These are phyloP conservation scores for Volucella bombylans DNA, from an alignment of 2,888 invertebrate genomes.

Conservation along the genomic window DNA sequence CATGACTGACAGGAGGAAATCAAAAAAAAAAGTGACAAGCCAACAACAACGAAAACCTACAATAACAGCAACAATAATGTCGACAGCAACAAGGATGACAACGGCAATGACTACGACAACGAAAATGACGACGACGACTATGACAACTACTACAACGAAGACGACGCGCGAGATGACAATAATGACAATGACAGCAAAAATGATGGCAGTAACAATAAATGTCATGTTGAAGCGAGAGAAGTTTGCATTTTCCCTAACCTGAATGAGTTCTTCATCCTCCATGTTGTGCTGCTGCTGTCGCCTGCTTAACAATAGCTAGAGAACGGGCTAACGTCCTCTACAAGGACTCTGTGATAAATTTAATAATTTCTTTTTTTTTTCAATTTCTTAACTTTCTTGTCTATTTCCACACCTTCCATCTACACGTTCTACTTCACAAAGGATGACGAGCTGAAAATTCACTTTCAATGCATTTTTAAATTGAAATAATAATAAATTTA, in stretches of 20 bases:
- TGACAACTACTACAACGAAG: constrained; percentile 72
- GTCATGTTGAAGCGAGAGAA: constrained; percentile 78
- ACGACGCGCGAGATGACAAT: constrained; percentile 75
- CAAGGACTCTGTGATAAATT: constrained; percentile 57
- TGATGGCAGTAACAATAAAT: constrained; percentile 80
- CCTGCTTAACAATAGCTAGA: constrained; percentile 39
- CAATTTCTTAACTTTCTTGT: constrained; percentile 29
- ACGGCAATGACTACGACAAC: constrained; percentile 76
- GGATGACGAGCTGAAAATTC: constrained; percentile 48
- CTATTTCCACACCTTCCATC: constrained; percentile 1
- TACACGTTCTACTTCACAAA: constrained; percentile 2
- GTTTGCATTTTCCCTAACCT: constrained; percentile 71
- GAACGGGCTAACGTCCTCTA: constrained; percentile 62
- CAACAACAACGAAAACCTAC: constrained; percentile 21
- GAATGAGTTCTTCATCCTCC: constrained; percentile 6
- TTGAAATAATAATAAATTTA: constrained; percentile 73
- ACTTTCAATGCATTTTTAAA: constrained; percentile 74
- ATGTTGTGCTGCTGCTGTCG: constrained; percentile 12
- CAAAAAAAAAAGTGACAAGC: constrained; percentile 45
- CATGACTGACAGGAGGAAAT: constrained; percentile 28
- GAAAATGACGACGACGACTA: constrained; percentile 30
- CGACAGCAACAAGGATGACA: constrained; percentile 73
- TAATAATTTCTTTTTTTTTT: constrained; percentile 48
- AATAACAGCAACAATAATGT: constrained; percentile 35
- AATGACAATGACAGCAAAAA: constrained; percentile 74